Evolutionary conservation across 2,888 invertebrate species (phyloP).

Genomic region (Himalopsyche kuldschensis): DNA sequence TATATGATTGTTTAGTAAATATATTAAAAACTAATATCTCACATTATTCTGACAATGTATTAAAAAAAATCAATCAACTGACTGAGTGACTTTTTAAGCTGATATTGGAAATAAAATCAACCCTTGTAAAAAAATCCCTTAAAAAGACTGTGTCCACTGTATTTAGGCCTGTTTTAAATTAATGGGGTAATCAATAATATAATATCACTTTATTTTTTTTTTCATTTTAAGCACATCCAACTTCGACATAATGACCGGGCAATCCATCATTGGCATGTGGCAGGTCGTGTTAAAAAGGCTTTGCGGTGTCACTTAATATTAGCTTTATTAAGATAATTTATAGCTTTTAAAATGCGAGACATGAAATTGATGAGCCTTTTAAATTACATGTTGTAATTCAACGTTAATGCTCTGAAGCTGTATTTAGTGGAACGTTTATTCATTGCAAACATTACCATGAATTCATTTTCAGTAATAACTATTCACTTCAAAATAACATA

Average conservation of each 20-base stretch:
- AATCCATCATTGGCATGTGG: neutral
- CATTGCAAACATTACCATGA: neutral
- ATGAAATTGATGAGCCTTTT: neutral
- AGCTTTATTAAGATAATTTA: neutral
- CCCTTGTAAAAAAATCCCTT: neutral
- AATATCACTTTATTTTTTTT: neutral
- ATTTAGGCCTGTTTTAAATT: neutral
- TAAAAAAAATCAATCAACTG: no score
- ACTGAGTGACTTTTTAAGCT: no score
- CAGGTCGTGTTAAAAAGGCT: neutral
- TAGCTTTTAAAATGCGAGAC: neutral
- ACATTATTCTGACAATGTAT: no score
- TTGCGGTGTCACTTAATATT: neutral
- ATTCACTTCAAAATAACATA: neutral
- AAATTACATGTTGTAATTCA: neutral
- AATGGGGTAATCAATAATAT: neutral
- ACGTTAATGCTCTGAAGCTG: neutral
- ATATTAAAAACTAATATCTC: no score
- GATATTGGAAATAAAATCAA: neutral
- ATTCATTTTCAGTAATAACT: neutral
- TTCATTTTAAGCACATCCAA: neutral
- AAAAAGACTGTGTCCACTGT: neutral
- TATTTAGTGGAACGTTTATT: neutral
- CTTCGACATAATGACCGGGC: neutral
- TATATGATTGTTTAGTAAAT: no score